phyloP scores from a whole-genome alignment of 2,888 invertebrate genomes.

The Spisula solida region DNA sequence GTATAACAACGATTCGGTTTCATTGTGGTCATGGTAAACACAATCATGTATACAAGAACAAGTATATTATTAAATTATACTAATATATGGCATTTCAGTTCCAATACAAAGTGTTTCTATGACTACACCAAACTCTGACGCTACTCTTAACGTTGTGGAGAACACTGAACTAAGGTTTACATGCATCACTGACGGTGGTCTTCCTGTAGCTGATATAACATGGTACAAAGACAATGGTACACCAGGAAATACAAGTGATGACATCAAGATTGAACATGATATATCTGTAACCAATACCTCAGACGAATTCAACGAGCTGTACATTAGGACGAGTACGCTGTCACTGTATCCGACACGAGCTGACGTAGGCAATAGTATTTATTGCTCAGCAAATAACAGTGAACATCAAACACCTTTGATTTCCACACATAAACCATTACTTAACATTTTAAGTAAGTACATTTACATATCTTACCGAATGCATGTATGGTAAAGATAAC shows the following conservation, averaged over 20 bases:
- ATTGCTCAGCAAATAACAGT: conserved; percentile 9
- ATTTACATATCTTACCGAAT: no score
- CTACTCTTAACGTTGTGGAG: background rate
- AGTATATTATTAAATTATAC: no score
- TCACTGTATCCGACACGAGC: background rate
- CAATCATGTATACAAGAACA: no score
- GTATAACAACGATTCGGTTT: no score
- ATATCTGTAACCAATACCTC: background rate
- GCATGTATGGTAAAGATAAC: no score
- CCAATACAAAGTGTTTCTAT: conserved; percentile 11
- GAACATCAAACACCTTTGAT: background rate
- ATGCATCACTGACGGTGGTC: background rate
- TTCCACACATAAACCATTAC: conserved; percentile 1
- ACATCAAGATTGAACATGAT: background rate
- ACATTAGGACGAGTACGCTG: background rate
- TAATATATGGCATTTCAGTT: background rate
- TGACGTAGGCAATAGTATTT: background rate
- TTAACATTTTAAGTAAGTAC: conserved; percentile 20
- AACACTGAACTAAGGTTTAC: background rate
- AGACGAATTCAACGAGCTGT: background rate
- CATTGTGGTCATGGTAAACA: no score
- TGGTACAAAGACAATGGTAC: conserved; percentile 30
- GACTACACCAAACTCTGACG: background rate
- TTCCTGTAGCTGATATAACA: background rate
- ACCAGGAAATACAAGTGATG: background rate